These are phyloP conservation scores for Boloria euphrosyne DNA, from an alignment of 2,888 invertebrate genomes.

Conservation along the genomic window DNA sequence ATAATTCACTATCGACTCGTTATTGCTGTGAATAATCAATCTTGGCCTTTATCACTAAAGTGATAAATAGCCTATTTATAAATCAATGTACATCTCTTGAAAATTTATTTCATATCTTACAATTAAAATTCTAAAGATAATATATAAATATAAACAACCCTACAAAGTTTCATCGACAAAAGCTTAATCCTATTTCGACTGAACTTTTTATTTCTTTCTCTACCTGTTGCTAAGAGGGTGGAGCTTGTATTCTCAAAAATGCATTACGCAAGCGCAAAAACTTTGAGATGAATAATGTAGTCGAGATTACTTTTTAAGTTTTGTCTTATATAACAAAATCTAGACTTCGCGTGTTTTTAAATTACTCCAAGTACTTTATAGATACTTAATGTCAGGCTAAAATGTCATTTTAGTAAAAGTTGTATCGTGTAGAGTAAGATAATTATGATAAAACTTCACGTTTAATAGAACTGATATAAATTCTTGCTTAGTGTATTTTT, in stretches of 20 bases:
- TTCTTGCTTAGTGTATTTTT: background rate
- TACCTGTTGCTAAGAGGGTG: constrained; percentile 69
- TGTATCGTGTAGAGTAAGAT: constrained; percentile 2
- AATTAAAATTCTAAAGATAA: background rate
- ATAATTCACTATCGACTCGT: constrained; percentile 21
- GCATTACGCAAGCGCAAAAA: constrained; percentile 62
- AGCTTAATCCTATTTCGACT: background rate
- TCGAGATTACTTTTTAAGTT: background rate
- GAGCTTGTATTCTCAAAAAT: constrained; percentile 49
- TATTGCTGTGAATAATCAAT: constrained; percentile 27
- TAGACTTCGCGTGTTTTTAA: constrained; percentile 39
- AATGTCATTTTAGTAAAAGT: constrained; percentile 20
- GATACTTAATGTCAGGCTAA: constrained; percentile 8
- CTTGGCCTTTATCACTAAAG: constrained; percentile 29
- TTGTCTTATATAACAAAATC: constrained; percentile 34
- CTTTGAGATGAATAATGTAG: constrained; percentile 10
- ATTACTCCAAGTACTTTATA: constrained; percentile 22
- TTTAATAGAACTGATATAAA: background rate
- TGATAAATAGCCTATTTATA: constrained; percentile 34
- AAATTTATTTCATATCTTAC: constrained; percentile 4
- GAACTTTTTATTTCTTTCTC: background rate
- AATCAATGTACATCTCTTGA: constrained; percentile 18
- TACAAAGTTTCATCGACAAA: background rate
- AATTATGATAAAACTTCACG: background rate
- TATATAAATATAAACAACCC: constrained; percentile 9